Evolutionary conservation across 2,113 vertebrate species (phyloP), one percentile per base, ranked within the genome.

Genomic region (Eulemur rufifrons): DNA sequence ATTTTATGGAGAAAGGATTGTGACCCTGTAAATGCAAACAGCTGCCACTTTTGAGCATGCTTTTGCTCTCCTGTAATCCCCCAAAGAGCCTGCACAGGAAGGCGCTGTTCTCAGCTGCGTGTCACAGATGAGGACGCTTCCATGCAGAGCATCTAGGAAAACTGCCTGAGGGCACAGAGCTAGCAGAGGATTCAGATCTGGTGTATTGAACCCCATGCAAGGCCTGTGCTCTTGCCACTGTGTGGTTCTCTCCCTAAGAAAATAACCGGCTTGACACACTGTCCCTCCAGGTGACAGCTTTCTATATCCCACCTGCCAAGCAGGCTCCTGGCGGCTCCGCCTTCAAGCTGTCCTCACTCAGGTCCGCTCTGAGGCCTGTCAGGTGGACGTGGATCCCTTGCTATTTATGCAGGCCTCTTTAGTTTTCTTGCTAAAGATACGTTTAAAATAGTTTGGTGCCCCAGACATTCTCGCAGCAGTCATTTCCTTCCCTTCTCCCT

Each of bases 401-500:
- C 42, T 76, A 13, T 45, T 71, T 54, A 15, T 3, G 2, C 50
- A 61, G 61, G 91, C 88, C 94, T 96, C 92, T 97, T 74, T 81
- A 74, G 63, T 61, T 89, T 96, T 91, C 95, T 94, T 86, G 91
- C 92, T 96, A 45, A 95, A 95, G 84, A 89, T 94, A 95, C 94
- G 97, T 97, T 92, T 52, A 94, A 96, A 96, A 97, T 91, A 89
- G 77, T 91, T 89, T 85, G 50, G 89, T 93, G 97, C 91, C 97
- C 93, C 94, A 98, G 97, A 97, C 98, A 97, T 97, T 97, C 97
- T 92, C 91, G 93, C 94, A 90, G 90, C 96, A 39, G 97, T 96
- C 95, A 86, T 68, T 97, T 97, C 97, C 98, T 97, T 97, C 97
- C 98, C 94, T 96, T 96, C 95, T 88, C 63, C 9, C 89, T 97